Evolutionary conservation across 2,797 vertebrate genomes (phyloP), one percentile per base, ranked within the genome.

Genomic region (Anomalospiza imberbis): DNA sequence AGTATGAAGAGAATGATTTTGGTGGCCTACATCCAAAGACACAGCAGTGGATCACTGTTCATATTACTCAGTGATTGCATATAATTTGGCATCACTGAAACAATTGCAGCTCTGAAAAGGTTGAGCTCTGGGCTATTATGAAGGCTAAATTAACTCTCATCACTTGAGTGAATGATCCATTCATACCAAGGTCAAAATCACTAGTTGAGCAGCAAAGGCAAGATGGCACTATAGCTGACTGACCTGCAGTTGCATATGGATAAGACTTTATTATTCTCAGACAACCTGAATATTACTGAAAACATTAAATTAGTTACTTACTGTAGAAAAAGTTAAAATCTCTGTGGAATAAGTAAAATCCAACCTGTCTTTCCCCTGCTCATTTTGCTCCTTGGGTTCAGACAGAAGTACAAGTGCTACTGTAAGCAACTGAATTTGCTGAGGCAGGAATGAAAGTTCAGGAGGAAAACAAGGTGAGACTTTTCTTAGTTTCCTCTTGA

Each of bases 141-240:
- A 91, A 80, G 92, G 81, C 87, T 94, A 94, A 97, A 95, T 97
- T 96, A 95, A 93, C 82, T 95, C 94, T 89, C 92, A 95, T 94
- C 95, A 94, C 89, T 93, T 57, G 76, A 94, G 82, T 63, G 94
- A 96, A 92, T 91, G 94, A 95, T 94, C 95, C 94, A 90, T 94
- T 92, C 94, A 94, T 55, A 86, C 47, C 94, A 96, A 96, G 95
- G 95, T 96, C 93, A 96, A 94, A 94, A 89, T 88, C 73, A 79
- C 85, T 84, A 88, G 82, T 67, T 90, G 62, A 95, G 66, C 77
- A 86, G 58, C 85, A 92, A 18, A 15, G 79, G 58, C 67, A 86
- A 93, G 92, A 77, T 40, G 70, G 71, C 76, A 70, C 77, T 86
- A 22, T 5, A 91, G 76, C 60, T 86, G 44, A 73, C 85, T 78